Evolutionary conservation across 2,113 vertebrate species (phyloP), one percentile per base, ranked within the genome.

Genomic region (Gorsachius goisagi): DNA sequence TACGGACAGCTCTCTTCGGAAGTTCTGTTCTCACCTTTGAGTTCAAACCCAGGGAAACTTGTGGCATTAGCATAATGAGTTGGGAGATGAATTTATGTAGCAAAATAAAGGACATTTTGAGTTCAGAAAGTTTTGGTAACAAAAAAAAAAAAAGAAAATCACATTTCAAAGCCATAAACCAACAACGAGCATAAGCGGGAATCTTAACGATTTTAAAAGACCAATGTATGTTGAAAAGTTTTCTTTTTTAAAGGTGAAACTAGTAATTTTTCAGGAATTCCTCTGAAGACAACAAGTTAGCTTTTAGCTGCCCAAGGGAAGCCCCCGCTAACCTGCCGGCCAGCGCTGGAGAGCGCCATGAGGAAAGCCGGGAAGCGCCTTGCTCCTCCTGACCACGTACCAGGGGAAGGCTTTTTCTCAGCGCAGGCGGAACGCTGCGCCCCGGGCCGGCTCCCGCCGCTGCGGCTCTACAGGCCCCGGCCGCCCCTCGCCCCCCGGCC

Each of bases 1-100:
- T 68, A 84, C 2, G n/a, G 91, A 76, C 49, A 69, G 67, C 37
- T 93, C 75, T 91, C 50, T 83, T 83, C 88, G 59, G 59, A 88
- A 89, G 59, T 75, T 93, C 81, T 89, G 74, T 89, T 95, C 82
- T 85, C 85, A 93, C 69, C 89, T 90, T 76, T 58, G 63, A 93
- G 67, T 76, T 95, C 78, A 91, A 90, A 93, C 81, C 53, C 39
- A 80, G 74, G 62, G 55, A 91, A 79, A 77, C 24, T 30, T 16
- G 60, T 58, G 66, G 53, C 81, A 60, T 55, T 37, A 67, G 55
- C 78, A 80, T 75, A 88, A 88, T 1, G 21, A 12, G n/a, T 45
- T 41, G 37, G 59, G 69, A 90, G 47, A 85, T 9, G 30, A 49
- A 91, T 82, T 66, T 41, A 47, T 47, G 55, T 71, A 76, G 45